Base-by-base conservation (phyloP, 2,113 vertebrate genomes). In the Circaetus gallicus region DNA sequence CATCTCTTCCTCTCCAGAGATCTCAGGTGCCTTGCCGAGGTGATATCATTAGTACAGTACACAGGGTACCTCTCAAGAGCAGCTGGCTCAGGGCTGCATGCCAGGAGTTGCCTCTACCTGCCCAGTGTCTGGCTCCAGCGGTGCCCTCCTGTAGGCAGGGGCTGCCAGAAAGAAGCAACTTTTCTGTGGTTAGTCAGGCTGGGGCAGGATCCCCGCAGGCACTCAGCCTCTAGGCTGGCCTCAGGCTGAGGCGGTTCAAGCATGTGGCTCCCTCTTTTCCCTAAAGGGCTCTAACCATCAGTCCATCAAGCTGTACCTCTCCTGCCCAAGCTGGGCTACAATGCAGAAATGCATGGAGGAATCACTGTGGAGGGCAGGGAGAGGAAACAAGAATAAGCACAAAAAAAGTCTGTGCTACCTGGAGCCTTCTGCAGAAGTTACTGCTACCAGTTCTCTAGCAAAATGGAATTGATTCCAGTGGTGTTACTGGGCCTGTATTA, bases 401-500 rank as follows among this genome's bases (percentile, higher is more conserved):
- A 49, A 43, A 86, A 86, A 31, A 61, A 26, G 40, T 43, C 21
- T 83, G 7, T 49, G n/a, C 16, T 45, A 17, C 1, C 0, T 61
- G 18, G 29, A 94, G 13, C 42, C 17, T 90, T 82, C 73, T 76
- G 43, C 31, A 79, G 24, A 79, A 88, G 16, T 86, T 83, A 52
- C 14, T 56, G 45, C 25, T 95, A 83, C 32, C 34, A 38, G 9
- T 70, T 77, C 32, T 94, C 72, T 32, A 86, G 71, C 11, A 94
- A 92, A 90, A 95, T 32, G 5, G 52, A 86, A 82, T 52, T 42
- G 36, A 86, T 92, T 90, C 47, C 87, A 91, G 45, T 24, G 50
- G 29, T 67, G n/a, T 82, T 73, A 86, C 17, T 47, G 21, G n/a
- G n/a, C 11, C 49, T 52, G 32, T 70, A 38, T 56, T 90, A 73